Conservation (phyloP, 1,140 invertebrate species). For the Maconellicoccus hirsutus region DNA sequence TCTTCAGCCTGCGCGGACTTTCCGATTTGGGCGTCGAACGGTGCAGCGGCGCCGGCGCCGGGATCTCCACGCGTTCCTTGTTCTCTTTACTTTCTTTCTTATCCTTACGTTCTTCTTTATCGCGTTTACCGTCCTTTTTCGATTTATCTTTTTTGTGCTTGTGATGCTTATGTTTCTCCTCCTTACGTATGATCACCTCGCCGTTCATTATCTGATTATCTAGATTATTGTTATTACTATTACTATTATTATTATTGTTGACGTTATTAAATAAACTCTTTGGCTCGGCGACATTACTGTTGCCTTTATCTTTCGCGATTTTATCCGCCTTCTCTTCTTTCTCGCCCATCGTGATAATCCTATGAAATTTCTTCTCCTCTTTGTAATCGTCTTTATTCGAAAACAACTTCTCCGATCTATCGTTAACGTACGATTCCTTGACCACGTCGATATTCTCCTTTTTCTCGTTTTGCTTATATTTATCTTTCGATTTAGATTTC, state of each 20-base stretch:
- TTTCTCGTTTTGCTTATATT: not conserved
- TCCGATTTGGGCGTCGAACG: conserved; percentile 35
- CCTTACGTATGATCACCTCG: not conserved
- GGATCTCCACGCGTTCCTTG: not conserved
- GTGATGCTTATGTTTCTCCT: conserved; percentile 20
- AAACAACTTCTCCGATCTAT: not conserved
- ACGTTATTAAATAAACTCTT: not conserved
- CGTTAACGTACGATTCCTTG: not conserved
- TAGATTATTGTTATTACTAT: not conserved
- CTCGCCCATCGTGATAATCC: not conserved
- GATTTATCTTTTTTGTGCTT: conserved; percentile 29
- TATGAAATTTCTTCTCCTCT: conserved; percentile 10
- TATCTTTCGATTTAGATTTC: conserved; percentile 9
- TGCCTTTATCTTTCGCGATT: not conserved
- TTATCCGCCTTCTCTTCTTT: not conserved
- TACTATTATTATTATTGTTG: not conserved
- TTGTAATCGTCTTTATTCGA: not conserved
- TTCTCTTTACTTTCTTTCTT: conserved; percentile 24
- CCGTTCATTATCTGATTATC: not conserved
- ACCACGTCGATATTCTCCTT: conserved; percentile 3
- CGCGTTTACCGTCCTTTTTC: conserved; percentile 40
- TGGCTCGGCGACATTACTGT: not conserved
- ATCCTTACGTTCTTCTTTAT: conserved; percentile 39
- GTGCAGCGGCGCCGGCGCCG: conserved; percentile 32
- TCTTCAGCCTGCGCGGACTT: conserved; percentile 24